Conservation (phyloP, 2,113 vertebrate species). For the Lynx canadensis region DNA sequence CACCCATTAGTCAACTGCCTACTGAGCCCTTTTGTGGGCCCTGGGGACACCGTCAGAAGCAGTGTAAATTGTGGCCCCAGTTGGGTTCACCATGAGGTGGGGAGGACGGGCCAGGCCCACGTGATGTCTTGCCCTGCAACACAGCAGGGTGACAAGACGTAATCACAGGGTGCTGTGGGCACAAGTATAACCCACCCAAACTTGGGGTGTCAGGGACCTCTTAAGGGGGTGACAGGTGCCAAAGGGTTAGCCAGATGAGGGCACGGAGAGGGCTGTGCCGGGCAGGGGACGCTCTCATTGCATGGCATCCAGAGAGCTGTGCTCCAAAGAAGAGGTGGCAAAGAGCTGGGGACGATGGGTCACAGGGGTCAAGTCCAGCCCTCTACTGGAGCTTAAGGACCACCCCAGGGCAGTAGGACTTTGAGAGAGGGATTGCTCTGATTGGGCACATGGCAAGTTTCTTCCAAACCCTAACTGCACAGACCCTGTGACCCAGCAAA, state of each 20-base stretch:
- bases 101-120: neutral
- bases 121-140: neutral
- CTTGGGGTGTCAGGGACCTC: neutral
- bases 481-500: neutral
- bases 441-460: neutral
- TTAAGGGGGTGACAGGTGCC: neutral
- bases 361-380: neutral
- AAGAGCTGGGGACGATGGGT: rapidly evolving
- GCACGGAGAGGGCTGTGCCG: rapidly evolving
- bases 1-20: neutral
- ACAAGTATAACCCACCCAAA: rapidly evolving
- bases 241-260: neutral
- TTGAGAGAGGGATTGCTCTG: neutral
- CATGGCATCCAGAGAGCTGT: neutral
- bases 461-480: neutral
- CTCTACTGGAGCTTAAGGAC: neutral
- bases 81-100: rapidly evolving
- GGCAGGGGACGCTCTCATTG: no score
- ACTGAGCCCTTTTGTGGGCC: neutral
- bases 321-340: neutral
- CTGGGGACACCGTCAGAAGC: neutral
- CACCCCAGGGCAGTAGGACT: neutral
- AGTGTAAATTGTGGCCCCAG: neutral
- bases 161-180: neutral
- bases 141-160: neutral